phyloP scores from a whole-genome alignment of 1,140 invertebrate species.

The Lithobius niger region DNA sequence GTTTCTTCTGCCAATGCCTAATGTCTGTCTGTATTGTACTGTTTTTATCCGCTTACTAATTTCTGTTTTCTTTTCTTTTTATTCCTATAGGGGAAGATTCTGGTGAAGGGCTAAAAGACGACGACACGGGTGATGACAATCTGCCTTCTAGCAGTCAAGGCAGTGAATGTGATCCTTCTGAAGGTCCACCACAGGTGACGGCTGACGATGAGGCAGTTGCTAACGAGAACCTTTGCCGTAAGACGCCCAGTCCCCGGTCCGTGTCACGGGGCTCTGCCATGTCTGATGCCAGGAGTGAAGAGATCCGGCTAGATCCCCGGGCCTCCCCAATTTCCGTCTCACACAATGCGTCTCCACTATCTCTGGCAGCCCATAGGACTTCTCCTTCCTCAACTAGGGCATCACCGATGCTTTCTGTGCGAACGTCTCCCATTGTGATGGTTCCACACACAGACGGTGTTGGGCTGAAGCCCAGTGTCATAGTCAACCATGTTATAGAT shows the following conservation, averaged over 20 bases:
- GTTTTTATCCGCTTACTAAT: no score
- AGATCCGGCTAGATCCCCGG: conserved; percentile 37
- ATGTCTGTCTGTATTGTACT: no score
- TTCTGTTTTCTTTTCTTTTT: conserved; percentile 32
- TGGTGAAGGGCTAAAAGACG: conserved; percentile 48
- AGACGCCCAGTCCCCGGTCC: conserved; percentile 47
- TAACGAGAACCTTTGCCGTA: conserved; percentile 49
- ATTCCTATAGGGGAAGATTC: conserved; percentile 53
- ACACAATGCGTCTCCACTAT: conserved; percentile 35
- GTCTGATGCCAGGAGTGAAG: conserved; percentile 21
- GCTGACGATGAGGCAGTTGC: not conserved
- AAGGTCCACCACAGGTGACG: not conserved
- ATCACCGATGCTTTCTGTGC: not conserved
- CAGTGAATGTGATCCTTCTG: conserved; percentile 1
- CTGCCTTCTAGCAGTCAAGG: conserved; percentile 2
- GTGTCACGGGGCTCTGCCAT: conserved; percentile 47
- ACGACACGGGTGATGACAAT: conserved; percentile 1
- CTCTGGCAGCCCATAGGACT: conserved; percentile 38
- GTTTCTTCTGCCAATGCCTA: no score
- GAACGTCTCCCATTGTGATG: not conserved
- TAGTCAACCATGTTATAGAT: conserved; percentile 26
- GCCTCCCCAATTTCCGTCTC: conserved; percentile 29
- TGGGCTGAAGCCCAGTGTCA: not conserved
- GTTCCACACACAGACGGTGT: not conserved
- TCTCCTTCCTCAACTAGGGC: conserved; percentile 15